Conservation (phyloP, 2,888 invertebrate genomes). For the Heliconius cydno region DNA sequence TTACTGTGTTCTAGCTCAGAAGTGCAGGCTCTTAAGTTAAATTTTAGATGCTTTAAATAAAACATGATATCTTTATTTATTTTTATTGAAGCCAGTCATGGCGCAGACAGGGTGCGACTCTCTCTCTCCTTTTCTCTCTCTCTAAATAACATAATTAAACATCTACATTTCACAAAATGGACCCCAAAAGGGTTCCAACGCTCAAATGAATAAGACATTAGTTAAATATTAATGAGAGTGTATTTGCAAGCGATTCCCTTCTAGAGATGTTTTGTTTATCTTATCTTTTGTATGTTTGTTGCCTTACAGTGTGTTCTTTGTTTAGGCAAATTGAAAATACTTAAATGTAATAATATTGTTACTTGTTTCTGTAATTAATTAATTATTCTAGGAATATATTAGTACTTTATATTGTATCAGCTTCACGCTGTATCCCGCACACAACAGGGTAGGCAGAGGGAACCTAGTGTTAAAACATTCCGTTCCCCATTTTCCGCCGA, state of each 20-base stretch:
- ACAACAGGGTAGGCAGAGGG: too few relatives aligned
- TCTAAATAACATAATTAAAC: background rate
- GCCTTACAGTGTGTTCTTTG: constrained; percentile 1
- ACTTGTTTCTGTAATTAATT: background rate
- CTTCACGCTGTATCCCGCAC: too few relatives aligned
- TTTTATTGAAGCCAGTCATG: background rate
- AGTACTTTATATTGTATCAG: background rate
- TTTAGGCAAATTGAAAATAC: constrained; percentile 23
- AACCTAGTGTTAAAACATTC: too few relatives aligned
- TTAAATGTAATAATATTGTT: constrained; percentile 22
- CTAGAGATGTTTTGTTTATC: constrained; percentile 27
- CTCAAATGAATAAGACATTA: constrained; percentile 18
- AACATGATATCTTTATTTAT: background rate
- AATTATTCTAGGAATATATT: background rate
- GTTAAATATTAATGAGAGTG: constrained; percentile 29
- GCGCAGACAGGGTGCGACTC: background rate
- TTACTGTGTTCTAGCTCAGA: background rate
- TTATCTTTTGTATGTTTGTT: constrained; percentile 21
- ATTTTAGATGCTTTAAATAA: background rate
- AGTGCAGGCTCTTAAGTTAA: background rate
- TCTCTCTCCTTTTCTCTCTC: background rate
- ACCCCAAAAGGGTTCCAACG: constrained; percentile 10
- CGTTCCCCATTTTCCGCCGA: too few relatives aligned
- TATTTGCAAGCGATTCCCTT: constrained; percentile 26
- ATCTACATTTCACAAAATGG: constrained; percentile 4